Evolutionary conservation across 2,797 vertebrate species (phyloP).

Genomic region (Neostethus bicornis): DNA sequence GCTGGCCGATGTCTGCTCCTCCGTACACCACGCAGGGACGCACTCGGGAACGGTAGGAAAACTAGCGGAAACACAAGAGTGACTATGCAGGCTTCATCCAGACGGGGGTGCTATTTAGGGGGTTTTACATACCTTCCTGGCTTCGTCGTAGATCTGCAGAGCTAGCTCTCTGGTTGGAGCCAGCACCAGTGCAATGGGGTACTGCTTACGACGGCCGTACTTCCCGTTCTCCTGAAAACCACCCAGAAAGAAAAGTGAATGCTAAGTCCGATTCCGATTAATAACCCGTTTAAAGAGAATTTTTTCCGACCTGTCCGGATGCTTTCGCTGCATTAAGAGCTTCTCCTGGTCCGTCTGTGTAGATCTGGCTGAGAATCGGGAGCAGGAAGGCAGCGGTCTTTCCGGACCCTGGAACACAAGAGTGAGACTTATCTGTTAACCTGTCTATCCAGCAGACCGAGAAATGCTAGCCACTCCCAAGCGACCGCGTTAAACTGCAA

Average conservation of each 20-base stretch:
- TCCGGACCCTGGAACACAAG: constrained; percentile 85
- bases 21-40: constrained; percentile 96
- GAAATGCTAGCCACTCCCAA: too few relatives aligned
- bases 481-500: too few relatives aligned
- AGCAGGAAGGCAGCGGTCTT: constrained; percentile 96
- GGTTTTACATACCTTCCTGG: constrained; percentile 91
- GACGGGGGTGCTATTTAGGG: too few relatives aligned
- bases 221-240: constrained; percentile 90
- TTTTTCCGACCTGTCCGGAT: constrained; percentile 70
- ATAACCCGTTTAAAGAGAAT: too few relatives aligned
- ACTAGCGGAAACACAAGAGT: constrained; percentile 15
- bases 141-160: constrained; percentile 96
- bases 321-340: constrained; percentile 89
- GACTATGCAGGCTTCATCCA: too few relatives aligned
- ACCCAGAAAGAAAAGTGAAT: not conserved
- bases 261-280: too few relatives aligned
- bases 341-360: constrained; percentile 91
- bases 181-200: constrained; percentile 91
- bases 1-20: constrained; percentile 95
- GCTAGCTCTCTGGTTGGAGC: constrained; percentile 97
- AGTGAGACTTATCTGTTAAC: constrained; percentile 1
- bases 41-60: constrained; percentile 91
- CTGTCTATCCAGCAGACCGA: not conserved
- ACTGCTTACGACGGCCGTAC: constrained; percentile 95
- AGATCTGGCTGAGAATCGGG: constrained; percentile 95